These are phyloP conservation scores for Trypoxylon attenuatum DNA, from an alignment of 2,888 invertebrate species.

Conservation along the genomic window DNA sequence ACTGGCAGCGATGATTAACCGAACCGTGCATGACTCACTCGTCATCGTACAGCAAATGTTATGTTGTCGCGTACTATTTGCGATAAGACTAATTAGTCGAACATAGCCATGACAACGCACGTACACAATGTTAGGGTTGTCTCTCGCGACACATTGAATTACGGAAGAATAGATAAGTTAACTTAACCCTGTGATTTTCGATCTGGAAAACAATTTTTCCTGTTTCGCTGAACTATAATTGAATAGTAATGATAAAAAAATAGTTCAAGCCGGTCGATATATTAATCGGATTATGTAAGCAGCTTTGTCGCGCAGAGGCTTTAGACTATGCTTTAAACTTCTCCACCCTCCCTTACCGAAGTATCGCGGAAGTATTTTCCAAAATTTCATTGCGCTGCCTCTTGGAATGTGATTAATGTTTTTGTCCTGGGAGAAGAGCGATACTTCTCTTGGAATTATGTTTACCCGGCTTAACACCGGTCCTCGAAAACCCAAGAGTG, in stretches of 20 bases:
- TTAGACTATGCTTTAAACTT: neutral
- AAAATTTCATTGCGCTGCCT: neutral
- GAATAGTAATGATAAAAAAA: conserved; percentile 32
- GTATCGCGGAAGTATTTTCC: neutral
- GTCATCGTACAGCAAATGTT: conserved; percentile 6
- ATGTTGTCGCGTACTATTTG: too few species aligned
- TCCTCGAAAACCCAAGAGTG: conserved; percentile 12
- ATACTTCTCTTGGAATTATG: conserved; percentile 19
- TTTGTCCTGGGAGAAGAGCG: conserved; percentile 1
- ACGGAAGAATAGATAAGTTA: too few species aligned
- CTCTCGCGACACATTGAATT: too few species aligned
- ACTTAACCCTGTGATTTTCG: too few species aligned
- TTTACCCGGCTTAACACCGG: conserved; percentile 1
- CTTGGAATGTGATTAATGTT: too few species aligned
- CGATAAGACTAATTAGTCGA: too few species aligned
- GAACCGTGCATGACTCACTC: conserved; percentile 1
- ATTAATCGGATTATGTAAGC: conserved; percentile 49
- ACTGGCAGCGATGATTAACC: conserved; percentile 28
- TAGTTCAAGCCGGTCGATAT: conserved; percentile 28
- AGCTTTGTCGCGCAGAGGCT: conserved; percentile 33
- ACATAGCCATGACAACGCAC: too few species aligned
- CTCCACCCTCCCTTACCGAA: neutral
- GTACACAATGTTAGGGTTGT: too few species aligned
- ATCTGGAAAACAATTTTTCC: too few species aligned
- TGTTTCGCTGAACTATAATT: conserved; percentile 21